Conservation (phyloP, 23 tunicate genomes). For the Botrylloides violaceus region DNA sequence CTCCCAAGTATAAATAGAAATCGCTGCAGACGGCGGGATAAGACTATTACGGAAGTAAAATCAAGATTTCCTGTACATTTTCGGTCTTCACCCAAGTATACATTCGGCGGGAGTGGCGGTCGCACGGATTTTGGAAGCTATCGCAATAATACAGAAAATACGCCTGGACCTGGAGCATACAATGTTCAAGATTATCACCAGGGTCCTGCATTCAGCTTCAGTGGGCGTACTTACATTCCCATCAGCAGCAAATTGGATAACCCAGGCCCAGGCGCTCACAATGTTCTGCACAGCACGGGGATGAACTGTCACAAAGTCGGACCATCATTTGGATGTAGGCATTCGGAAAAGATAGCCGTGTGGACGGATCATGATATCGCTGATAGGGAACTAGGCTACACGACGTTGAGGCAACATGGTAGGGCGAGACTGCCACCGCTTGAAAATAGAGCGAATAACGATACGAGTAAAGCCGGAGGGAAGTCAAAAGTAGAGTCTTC, state of each 20-base stretch:
- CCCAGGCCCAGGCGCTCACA: background rate
- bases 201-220: background rate
- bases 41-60: background rate
- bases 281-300: background rate
- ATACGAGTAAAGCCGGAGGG: background rate
- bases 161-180: slow-evolving; percentile 1
- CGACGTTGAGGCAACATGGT: background rate
- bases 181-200: background rate
- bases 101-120: background rate
- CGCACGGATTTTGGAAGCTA: background rate
- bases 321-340: background rate
- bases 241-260: background rate
- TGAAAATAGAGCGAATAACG: background rate
- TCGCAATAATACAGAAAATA: background rate
- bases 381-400: background rate
- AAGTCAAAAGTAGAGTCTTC: background rate
- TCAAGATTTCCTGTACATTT: background rate
- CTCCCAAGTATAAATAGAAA: background rate
- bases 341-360: background rate
- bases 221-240: background rate
- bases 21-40: background rate
- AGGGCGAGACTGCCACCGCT: background rate
- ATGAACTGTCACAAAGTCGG: background rate
- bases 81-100: background rate
- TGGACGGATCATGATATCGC: background rate